These are phyloP conservation scores for Calephelis virginiensis DNA, from an alignment of 1,140 invertebrate species.

Conservation along the genomic window DNA sequence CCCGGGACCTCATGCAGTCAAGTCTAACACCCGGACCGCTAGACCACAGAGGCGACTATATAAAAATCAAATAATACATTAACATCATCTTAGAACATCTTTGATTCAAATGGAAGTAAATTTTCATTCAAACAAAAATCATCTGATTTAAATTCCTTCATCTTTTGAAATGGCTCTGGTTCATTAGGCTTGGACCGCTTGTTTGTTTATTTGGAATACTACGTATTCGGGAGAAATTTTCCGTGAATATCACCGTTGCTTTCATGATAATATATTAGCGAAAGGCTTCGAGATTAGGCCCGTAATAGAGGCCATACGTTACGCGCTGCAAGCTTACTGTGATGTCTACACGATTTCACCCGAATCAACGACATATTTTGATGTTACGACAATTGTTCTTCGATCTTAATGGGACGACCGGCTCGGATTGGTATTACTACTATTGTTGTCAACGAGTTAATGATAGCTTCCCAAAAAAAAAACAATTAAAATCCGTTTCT, in stretches of 20 bases:
- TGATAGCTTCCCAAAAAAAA: no score
- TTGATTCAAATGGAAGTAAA: slow-evolving; percentile 1
- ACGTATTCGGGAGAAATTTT: slow-evolving; percentile 23
- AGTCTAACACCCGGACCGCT: no score
- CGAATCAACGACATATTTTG: not conserved
- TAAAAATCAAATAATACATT: not conserved
- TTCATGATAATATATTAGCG: slow-evolving; percentile 29
- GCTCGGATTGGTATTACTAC: no score
- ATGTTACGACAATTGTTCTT: no score
- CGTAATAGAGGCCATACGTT: slow-evolving; percentile 31
- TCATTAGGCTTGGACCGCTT: slow-evolving; percentile 14
- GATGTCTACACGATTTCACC: slow-evolving; percentile 1
- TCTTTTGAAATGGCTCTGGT: slow-evolving; percentile 8
- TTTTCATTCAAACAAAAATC: slow-evolving; percentile 10
- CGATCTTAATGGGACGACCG: no score
- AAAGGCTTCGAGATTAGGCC: slow-evolving; percentile 31
- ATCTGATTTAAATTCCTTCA: slow-evolving; percentile 4
- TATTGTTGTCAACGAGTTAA: no score
- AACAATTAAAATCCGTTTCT: no score
- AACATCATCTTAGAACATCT: not conserved
- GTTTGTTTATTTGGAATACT: not conserved
- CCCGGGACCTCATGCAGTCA: no score
- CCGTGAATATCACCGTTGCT: slow-evolving; percentile 26
- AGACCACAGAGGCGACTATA: no score
- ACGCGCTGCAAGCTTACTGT: slow-evolving; percentile 20